Conservation (phyloP, 2,113 vertebrate species). For the Nematolebias whitei region DNA sequence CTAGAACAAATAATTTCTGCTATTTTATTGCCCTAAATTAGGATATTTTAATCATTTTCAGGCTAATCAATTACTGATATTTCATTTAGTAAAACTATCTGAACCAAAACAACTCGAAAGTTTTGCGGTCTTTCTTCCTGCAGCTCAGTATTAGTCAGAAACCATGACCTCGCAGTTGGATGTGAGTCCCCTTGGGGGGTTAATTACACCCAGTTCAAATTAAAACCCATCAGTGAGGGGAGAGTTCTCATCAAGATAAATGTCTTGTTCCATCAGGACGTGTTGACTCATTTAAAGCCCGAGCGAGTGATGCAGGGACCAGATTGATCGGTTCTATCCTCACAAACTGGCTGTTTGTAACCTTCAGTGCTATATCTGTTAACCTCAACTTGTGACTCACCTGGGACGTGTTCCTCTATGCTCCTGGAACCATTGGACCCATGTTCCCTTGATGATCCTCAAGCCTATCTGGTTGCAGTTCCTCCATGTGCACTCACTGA, state of each 20-base stretch:
- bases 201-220: constrained; percentile 47
- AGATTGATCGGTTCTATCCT: constrained; percentile 1
- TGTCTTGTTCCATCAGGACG: constrained; percentile 5
- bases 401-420: no score
- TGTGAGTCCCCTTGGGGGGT: constrained; percentile 25
- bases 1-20: no score
- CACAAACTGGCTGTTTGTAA: constrained; percentile 11
- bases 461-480: no score
- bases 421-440: no score
- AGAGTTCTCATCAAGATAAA: constrained; percentile 12
- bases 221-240: constrained; percentile 13
- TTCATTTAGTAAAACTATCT: no score
- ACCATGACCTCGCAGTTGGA: constrained; percentile 40
- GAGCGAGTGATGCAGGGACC: constrained; percentile 7
- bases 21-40: no score
- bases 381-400: no score
- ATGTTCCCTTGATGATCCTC: no score
- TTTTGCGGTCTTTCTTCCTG: background rate
- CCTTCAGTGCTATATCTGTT: constrained; percentile 3
- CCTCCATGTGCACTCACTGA: no score
- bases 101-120: background rate
- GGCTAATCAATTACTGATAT: no score
- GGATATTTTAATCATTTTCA: no score
- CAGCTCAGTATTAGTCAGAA: background rate
- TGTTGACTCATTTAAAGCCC: constrained; percentile 9